Percentiles rank a stretch among this genome's conserved stretches.
Conservation (phyloP, 1,140 invertebrate genomes). For the Brachionus sp. region DNA sequence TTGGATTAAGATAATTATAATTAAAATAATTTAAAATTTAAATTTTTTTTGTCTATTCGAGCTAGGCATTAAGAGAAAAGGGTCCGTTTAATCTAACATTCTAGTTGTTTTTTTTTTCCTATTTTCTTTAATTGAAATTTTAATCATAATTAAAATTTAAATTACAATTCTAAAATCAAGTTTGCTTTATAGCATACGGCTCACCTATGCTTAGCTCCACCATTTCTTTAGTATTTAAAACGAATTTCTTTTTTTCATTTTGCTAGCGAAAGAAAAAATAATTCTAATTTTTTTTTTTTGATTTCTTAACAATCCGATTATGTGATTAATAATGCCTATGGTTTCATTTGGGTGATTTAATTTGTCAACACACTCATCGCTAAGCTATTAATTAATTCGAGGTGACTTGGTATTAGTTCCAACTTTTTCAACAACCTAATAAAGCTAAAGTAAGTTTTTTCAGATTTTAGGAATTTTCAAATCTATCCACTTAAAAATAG, state of each 20-base stretch:
- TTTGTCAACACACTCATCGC: neutral
- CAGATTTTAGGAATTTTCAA: neutral
- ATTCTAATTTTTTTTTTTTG: neutral
- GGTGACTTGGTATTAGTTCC: neutral
- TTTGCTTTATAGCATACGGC: neutral
- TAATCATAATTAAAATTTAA: neutral
- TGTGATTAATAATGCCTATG: neutral
- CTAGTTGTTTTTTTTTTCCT: neutral
- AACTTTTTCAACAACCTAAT: neutral
- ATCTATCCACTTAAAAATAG: neutral
- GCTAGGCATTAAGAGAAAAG: neutral
- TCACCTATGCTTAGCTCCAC: neutral
- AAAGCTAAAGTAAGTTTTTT: neutral
- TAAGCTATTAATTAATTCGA: neutral
- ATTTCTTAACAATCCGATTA: neutral
- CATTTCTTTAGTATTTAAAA: constrained; percentile 10
- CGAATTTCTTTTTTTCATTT: neutral
- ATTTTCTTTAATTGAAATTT: neutral
- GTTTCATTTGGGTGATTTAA: neutral
- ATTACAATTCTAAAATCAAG: neutral
- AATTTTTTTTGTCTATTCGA: constrained; percentile 9
- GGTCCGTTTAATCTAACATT: neutral
- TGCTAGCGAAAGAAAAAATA: neutral
- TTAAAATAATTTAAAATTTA: constrained; percentile 25
- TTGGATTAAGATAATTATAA: constrained; percentile 39